phyloP scores from a whole-genome alignment of 2,888 invertebrate genomes.

The Galerucella pusilla region DNA sequence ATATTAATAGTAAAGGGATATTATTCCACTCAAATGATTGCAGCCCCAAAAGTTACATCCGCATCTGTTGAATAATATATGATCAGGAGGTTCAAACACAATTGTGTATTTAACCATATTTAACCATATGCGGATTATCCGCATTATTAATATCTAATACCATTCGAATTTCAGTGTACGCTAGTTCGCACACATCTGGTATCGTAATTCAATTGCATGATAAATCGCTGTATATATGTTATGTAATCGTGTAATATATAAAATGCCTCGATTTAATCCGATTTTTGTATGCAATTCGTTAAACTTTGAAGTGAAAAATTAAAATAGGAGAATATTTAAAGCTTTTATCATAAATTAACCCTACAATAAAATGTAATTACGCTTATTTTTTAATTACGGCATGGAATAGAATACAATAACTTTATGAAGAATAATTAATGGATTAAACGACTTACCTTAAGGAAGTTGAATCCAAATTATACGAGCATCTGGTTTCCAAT shows the following conservation, averaged over 20 bases:
- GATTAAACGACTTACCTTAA: too few relatives aligned
- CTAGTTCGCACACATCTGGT: slow-evolving; percentile 37
- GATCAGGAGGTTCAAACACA: slow-evolving; percentile 31
- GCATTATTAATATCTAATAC: slow-evolving; percentile 38
- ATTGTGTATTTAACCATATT: slow-evolving; percentile 36
- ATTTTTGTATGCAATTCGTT: slow-evolving; percentile 5
- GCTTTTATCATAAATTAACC: neutral
- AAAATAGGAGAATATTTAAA: neutral
- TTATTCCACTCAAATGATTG: slow-evolving; percentile 48
- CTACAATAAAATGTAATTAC: neutral
- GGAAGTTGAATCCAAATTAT: too few relatives aligned
- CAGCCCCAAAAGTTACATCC: slow-evolving; percentile 35
- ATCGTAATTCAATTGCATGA: slow-evolving; percentile 31
- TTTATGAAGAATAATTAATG: too few relatives aligned
- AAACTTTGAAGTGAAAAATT: slow-evolving; percentile 19
- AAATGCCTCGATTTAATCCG: slow-evolving; percentile 19
- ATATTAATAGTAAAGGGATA: slow-evolving; percentile 50
- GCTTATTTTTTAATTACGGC: neutral
- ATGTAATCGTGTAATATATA: slow-evolving; percentile 18
- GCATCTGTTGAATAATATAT: slow-evolving; percentile 45
- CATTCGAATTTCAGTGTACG: slow-evolving; percentile 32
- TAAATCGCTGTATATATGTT: slow-evolving; percentile 26
- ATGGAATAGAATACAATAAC: too few relatives aligned
- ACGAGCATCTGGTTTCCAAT: too few relatives aligned
- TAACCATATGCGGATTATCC: slow-evolving; percentile 41